phyloP scores from a whole-genome alignment of 64 coral and sea anemone genomes.

The Montipora capricornis region DNA sequence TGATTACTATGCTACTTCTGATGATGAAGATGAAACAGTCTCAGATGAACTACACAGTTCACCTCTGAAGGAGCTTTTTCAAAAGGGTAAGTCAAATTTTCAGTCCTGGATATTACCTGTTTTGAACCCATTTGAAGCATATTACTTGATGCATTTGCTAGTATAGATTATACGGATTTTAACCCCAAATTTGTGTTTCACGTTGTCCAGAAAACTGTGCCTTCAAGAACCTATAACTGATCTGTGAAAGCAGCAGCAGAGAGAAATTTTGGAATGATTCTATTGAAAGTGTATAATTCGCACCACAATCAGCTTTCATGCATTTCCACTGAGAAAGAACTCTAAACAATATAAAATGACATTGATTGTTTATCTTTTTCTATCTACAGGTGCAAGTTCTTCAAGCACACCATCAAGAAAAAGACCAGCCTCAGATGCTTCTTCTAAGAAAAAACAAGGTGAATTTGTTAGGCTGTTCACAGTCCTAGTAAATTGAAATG shows the following conservation, averaged over 20 bases:
- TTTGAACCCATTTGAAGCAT: background rate
- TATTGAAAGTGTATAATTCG: background rate
- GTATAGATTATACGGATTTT: background rate
- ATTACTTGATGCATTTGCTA: background rate
- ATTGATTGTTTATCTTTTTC: background rate
- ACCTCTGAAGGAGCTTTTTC: slow-evolving; percentile 14
- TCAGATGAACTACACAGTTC: background rate
- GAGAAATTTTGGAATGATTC: background rate
- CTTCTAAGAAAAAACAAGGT: background rate
- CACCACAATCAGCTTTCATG: background rate
- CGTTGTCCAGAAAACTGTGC: background rate
- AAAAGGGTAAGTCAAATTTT: slow-evolving; percentile 7
- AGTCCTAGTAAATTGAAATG: background rate
- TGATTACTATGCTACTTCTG: background rate
- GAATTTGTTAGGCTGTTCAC: slow-evolving; percentile 1
- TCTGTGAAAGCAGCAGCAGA: background rate
- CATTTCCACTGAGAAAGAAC: slow-evolving; percentile 1
- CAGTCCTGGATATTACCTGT: background rate
- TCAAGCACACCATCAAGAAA: slow-evolving; percentile 1
- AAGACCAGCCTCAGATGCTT: background rate
- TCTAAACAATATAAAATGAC: background rate
- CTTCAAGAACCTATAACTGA: background rate
- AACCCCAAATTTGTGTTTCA: background rate
- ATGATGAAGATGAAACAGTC: background rate
- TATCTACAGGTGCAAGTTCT: background rate